phyloP scores from a whole-genome alignment of 2,113 vertebrate genomes.

The Choloepus hoffmanni region DNA sequence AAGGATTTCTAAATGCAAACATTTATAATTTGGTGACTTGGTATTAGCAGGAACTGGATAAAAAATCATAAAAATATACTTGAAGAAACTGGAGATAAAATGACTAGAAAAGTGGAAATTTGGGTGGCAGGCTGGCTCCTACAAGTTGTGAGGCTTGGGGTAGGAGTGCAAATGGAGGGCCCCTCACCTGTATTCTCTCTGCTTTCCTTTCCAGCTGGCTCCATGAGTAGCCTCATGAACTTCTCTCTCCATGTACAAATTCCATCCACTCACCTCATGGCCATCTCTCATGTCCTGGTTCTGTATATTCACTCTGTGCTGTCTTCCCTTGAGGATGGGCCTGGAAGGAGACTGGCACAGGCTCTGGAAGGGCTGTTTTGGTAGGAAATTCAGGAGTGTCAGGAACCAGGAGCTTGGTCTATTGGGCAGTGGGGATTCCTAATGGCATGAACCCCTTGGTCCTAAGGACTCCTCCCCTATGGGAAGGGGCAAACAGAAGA shows the following conservation, averaged over 20 bases:
- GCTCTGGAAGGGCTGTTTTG: not conserved
- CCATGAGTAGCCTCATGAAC: not conserved
- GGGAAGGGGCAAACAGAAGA: not conserved
- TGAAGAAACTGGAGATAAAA: not conserved
- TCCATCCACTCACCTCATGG: not conserved
- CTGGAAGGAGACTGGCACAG: not conserved
- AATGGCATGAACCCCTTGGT: not conserved
- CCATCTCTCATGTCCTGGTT: too few species aligned
- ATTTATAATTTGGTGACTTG: not conserved
- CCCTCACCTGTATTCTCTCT: not conserved
- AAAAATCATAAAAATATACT: not conserved
- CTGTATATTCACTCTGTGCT: not conserved
- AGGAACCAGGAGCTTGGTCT: not conserved
- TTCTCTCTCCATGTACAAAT: not conserved
- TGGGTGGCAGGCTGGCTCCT: not conserved
- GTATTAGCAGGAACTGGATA: not conserved
- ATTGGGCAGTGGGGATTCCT: not conserved
- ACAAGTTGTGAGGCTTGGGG: not conserved
- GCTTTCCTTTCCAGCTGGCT: not conserved
- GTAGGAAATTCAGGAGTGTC: not conserved
- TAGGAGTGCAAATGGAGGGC: not conserved
- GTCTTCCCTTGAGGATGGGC: not conserved
- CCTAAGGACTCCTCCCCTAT: too few species aligned
- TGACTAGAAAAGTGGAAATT: not conserved
- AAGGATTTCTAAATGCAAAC: not conserved